A percentile compares a stretch with the other conserved stretches of the same genome.
These are phyloP conservation scores for Willisornis vidua DNA, from an alignment of 2,113 vertebrate species.

Conservation along the genomic window DNA sequence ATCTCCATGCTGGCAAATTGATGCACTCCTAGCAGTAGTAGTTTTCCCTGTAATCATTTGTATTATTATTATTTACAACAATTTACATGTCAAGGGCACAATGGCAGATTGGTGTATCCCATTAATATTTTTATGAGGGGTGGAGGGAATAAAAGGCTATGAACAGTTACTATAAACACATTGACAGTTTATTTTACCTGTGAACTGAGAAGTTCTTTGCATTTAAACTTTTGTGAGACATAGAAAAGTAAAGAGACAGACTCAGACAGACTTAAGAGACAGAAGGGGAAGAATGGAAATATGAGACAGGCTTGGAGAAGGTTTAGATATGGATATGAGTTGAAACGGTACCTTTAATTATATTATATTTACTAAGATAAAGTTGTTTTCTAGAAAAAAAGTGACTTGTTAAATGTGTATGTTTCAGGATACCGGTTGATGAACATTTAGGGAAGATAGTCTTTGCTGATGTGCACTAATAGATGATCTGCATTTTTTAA, in stretches of 20 bases:
- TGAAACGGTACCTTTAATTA: not conserved
- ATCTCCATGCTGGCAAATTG: slow-evolving; percentile 45
- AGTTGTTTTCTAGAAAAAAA: not conserved
- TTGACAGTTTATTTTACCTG: slow-evolving; percentile 51
- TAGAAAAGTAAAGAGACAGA: not conserved
- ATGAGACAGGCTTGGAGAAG: not conserved
- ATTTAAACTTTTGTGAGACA: slow-evolving; percentile 10
- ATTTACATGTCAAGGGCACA: slow-evolving; percentile 58
- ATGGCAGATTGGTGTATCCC: slow-evolving; percentile 27
- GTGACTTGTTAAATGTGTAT: not conserved
- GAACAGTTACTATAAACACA: slow-evolving; percentile 14
- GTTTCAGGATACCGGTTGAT: not conserved
- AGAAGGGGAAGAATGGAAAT: not conserved
- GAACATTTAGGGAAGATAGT: not conserved
- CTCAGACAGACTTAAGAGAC: not conserved
- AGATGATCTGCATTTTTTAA: not conserved
- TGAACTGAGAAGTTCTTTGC: slow-evolving; percentile 12
- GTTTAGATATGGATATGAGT: not conserved
- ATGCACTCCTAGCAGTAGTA: slow-evolving; percentile 46
- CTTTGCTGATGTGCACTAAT: not conserved
- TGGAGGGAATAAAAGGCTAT: slow-evolving; percentile 17
- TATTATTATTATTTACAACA: slow-evolving; percentile 71
- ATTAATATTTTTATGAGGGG: slow-evolving; percentile 53
- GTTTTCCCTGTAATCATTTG: slow-evolving; percentile 55
- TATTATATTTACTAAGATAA: not conserved